Evolutionary conservation across 2,888 invertebrate genomes (phyloP), one percentile per base, ranked within the genome.

Genomic region (Zaprionus lineosus): DNA sequence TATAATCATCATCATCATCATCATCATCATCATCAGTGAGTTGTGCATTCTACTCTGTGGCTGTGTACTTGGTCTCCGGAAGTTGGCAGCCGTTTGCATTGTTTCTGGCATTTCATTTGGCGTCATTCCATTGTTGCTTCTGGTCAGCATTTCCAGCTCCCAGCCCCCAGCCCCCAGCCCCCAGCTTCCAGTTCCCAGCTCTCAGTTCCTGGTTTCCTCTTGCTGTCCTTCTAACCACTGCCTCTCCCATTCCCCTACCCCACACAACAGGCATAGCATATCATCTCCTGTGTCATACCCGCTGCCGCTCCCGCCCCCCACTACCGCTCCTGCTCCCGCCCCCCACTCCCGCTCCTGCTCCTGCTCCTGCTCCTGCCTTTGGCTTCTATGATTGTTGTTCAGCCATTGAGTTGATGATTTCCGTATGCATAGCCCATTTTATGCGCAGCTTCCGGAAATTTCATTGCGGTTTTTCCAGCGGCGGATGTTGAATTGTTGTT

Each of bases 331-430:
- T 21, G 21, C 21, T 21, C 7, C 15, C 0, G 8, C 21, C 33
- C 29, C 16, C 12, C 15, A n/a, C n/a, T 40, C 51, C 60, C 41
- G 51, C 48, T 28, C 26, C 28, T 39, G 19, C 43, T 31, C 47
- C 7, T 21, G 7, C 34, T 12, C 7, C 12, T 8, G 15, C 8
- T 3, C 4, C 15, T 16, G 2, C 15, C 34, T 31, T 14, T 31
- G 24, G 29, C 34, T 33, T 14, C 3, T 55, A 53, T 83, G 79
- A 69, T 83, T 81, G 84, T 59, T 74, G 84, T 59, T 74, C 86
- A 86, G 60, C 86, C 86, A 83, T 86, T 70, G 86, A 81, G 86
- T 81, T 87, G 87, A 87, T 87, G 88, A 88, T 85, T 88, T 87
- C 87, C 87, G 87, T 86, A 85, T 87, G 87, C 83, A 82, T 87